Conservation (phyloP, 2,797 vertebrate species). For the Tamandua tetradactyla region DNA sequence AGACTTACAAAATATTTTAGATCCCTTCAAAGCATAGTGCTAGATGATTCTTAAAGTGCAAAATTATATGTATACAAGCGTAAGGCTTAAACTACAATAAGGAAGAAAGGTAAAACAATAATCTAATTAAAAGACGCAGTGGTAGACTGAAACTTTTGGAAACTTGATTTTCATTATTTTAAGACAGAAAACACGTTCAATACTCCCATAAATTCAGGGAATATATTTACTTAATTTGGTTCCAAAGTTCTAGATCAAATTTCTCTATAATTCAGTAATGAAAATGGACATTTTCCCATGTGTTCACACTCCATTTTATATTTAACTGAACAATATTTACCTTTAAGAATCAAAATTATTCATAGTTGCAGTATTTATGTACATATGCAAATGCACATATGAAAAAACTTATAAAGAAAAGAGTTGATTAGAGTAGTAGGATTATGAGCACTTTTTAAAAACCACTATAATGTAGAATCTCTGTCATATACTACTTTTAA, state of each 20-base stretch:
- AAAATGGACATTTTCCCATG: not conserved
- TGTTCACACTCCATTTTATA: not conserved
- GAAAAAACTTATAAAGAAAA: not conserved
- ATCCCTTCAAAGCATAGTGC: not conserved
- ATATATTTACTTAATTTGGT: not conserved
- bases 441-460: not conserved
- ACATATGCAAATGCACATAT: not conserved
- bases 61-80: not conserved
- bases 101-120: constrained; percentile 32
- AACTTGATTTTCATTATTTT: constrained; percentile 36
- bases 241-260: not conserved
- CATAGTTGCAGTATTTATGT: not conserved
- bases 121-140: not conserved
- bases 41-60: constrained; percentile 26
- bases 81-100: constrained; percentile 2
- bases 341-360: constrained; percentile 50
- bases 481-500: not conserved
- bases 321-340: not conserved
- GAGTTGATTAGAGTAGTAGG: not conserved
- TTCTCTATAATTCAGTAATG: not conserved
- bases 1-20: not conserved
- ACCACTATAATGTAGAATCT: not conserved
- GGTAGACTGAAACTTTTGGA: constrained; percentile 17
- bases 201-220: not conserved
- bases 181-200: not conserved